Percentiles rank a stretch among this genome's conserved stretches.
phyloP scores from a whole-genome alignment of 2,797 vertebrate genomes.

The Urosaurus nigricauda region DNA sequence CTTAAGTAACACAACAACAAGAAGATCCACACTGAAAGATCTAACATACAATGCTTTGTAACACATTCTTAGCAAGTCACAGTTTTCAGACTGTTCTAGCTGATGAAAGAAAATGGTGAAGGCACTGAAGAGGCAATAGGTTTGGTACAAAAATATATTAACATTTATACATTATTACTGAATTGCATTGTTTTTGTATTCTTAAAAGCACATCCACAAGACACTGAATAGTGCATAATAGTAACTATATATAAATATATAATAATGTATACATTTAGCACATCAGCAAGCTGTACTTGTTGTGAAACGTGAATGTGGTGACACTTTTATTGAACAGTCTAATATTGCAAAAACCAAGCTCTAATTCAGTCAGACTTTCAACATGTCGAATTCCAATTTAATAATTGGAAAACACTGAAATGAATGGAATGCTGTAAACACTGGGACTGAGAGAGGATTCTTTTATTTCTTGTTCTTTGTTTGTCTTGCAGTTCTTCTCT shows the following conservation, averaged over 20 bases:
- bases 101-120: neutral
- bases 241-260: neutral
- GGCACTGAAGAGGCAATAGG: neutral
- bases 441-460: slow-evolving; percentile 51
- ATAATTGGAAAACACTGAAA: slow-evolving; percentile 58
- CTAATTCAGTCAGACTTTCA: slow-evolving; percentile 34
- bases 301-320: neutral
- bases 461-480: slow-evolving; percentile 65
- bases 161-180: neutral
- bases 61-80: neutral
- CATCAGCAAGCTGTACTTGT: neutral
- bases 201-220: neutral
- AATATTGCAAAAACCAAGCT: neutral
- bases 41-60: neutral
- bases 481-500: slow-evolving; percentile 49
- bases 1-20: no score
- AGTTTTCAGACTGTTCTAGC: neutral
- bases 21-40: neutral
- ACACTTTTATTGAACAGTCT: neutral
- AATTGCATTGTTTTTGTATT: neutral
- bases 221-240: slow-evolving; percentile 1
- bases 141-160: neutral
- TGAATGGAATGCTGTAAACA: slow-evolving; percentile 62
- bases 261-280: no score
- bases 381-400: slow-evolving; percentile 31